phyloP scores from a whole-genome alignment of 2,888 invertebrate species.

The Petrophora chlorosata region DNA sequence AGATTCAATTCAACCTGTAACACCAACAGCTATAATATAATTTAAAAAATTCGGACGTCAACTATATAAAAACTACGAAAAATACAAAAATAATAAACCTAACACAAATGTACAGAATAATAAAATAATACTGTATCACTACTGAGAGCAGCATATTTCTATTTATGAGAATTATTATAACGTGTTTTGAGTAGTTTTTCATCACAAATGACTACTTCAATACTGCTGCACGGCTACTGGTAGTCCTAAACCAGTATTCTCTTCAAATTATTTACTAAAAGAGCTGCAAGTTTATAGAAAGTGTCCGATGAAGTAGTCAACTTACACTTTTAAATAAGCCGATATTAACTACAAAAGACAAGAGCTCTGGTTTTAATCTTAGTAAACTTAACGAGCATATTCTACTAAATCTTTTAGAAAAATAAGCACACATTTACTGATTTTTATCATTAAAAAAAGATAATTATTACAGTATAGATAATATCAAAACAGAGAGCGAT shows the following conservation, averaged over 20 bases:
- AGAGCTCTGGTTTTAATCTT: conserved; percentile 15
- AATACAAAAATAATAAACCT: conserved; percentile 68
- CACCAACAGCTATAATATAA: conserved; percentile 23
- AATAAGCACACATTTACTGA: conserved; percentile 45
- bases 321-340: conserved; percentile 15
- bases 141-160: conserved; percentile 68
- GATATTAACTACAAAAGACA: conserved; percentile 15
- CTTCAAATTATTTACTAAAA: conserved; percentile 18
- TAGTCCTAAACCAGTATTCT: conserved; percentile 18
- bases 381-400: conserved; percentile 10
- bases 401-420: conserved; percentile 35
- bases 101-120: conserved; percentile 75
- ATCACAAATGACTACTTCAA: conserved; percentile 33
- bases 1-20: conserved; percentile 26
- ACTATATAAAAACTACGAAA: conserved; percentile 64
- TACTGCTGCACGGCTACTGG: conserved; percentile 26
- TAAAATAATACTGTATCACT: conserved; percentile 82
- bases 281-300: conserved; percentile 16
- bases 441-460: conserved; percentile 20
- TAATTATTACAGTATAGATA: too few species aligned
- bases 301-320: conserved; percentile 11
- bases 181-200: conserved; percentile 35
- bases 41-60: conserved; percentile 45
- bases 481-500: conserved; percentile 65
- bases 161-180: conserved; percentile 51